Conservation (phyloP, 92 coral and sea anemone genomes). For the Parazoanthus swiftii region DNA sequence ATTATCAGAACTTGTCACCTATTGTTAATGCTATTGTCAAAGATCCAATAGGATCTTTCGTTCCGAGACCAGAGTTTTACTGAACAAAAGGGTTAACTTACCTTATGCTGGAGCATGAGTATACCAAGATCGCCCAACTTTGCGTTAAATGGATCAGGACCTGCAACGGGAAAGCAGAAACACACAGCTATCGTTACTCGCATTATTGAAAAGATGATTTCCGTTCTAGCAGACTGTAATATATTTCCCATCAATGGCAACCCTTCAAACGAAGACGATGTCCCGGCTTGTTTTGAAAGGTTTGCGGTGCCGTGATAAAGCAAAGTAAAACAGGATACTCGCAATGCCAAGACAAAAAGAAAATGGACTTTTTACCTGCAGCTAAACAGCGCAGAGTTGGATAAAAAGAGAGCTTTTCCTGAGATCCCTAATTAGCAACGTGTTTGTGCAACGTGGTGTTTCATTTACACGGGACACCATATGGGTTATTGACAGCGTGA, state of each 20-base stretch:
- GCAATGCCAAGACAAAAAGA: neutral
- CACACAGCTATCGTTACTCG: neutral
- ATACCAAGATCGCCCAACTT: conserved; percentile 59
- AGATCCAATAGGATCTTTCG: too few relatives aligned
- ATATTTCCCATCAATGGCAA: neutral
- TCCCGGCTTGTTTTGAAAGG: neutral
- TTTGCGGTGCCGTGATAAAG: too few relatives aligned
- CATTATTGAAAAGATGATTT: too few relatives aligned
- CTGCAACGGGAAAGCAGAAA: neutral
- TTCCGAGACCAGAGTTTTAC: too few relatives aligned
- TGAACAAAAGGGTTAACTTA: conserved; percentile 6
- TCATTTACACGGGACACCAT: too few relatives aligned
- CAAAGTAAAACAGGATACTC: too few relatives aligned
- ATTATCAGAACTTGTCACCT: too few relatives aligned
- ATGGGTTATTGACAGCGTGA: too few relatives aligned
- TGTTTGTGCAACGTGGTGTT: too few relatives aligned
- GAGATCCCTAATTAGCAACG: neutral
- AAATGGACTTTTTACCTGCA: neutral
- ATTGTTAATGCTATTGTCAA: too few relatives aligned
- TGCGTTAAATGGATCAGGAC: conserved; percentile 47
- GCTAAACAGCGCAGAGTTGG: neutral
- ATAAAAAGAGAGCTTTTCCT: neutral
- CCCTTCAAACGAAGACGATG: neutral
- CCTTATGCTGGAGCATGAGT: conserved; percentile 44
- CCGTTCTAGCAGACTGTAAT: neutral